A percentile compares a stretch with the other conserved stretches of the same genome.
phyloP scores from a whole-genome alignment of 2,888 invertebrate species.

The Amorpha juglandis region DNA sequence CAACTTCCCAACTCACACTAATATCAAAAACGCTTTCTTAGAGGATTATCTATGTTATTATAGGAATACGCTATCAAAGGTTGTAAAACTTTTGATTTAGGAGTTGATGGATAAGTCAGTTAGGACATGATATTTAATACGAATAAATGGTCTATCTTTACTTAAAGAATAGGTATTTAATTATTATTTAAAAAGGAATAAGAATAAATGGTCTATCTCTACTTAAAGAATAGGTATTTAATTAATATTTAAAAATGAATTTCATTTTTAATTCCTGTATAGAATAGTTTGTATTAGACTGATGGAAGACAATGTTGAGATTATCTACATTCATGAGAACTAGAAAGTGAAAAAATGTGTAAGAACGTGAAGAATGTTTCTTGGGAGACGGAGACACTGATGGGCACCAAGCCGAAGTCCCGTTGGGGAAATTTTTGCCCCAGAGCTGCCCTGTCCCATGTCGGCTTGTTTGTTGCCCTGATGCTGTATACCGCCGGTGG shows the following conservation, averaged over 20 bases:
- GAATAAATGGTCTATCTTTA: no score
- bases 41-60: no score
- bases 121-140: no score
- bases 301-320: slow-evolving; percentile 37
- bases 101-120: no score
- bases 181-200: not conserved
- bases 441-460: slow-evolving; percentile 88
- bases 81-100: no score
- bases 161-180: no score
- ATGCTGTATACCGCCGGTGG: slow-evolving; percentile 92
- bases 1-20: no score
- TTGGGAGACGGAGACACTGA: slow-evolving; percentile 80
- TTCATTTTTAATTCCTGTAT: slow-evolving; percentile 7
- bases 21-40: no score
- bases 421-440: slow-evolving; percentile 85
- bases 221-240: no score
- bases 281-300: not conserved
- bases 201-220: no score
- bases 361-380: slow-evolving; percentile 73
- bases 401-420: slow-evolving; percentile 70
- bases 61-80: no score
- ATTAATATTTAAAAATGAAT: not conserved
- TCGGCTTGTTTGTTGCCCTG: slow-evolving; percentile 89
- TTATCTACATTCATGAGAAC: slow-evolving; percentile 43
- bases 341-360: slow-evolving; percentile 62